Base-by-base conservation (phyloP, 2,113 vertebrate genomes). In the Pholis gunnellus region DNA sequence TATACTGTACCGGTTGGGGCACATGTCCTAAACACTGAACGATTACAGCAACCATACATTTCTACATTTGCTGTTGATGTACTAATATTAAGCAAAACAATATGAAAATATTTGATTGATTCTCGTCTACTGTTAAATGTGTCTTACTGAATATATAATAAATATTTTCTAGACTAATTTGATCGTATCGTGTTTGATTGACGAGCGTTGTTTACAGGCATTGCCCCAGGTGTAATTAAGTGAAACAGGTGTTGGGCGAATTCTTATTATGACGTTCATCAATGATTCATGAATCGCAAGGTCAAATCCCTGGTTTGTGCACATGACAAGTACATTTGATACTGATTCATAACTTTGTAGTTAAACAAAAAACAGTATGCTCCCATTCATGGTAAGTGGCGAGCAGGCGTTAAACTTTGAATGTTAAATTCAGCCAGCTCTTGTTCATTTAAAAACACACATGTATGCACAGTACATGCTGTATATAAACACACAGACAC, bases 201-300 rank as follows among this genome's bases (percentile, higher is more conserved):
- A 84, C 10, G 18, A 22, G 4, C 14, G 15, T 68, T 71, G 72
- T 83, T 85, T 81, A 66, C 78, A 76, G 75, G 52, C 57, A 54
- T 67, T 50, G 15, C 3, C 75, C 29, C 42, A 48, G 69, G 34
- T 82, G 78, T 75, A 83, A 87, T 69, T 5, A 84, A 68, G 79
- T 54, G 20, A 85, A 83, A 83, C 67, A 75, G 57, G 72, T 81
- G 67, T 60, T 63, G 59, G 54, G 31, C n/a, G 65, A 79, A 88
- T 89, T 87, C 72, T 63, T 70, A 83, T 76, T 76, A 72, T 59
- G 80, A 72, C 34, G 20, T 66, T 81, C 86, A 84, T 90, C 70
- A 88, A 84, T 82, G 81, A 90, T 90, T 87, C 72, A 79, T 79
- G 72, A 76, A 61, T 57, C 42, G 81, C 78, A 91, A 90, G 86